These are phyloP conservation scores for Deilephila elpenor DNA, from an alignment of 2,888 invertebrate genomes.

Conservation along the genomic window DNA sequence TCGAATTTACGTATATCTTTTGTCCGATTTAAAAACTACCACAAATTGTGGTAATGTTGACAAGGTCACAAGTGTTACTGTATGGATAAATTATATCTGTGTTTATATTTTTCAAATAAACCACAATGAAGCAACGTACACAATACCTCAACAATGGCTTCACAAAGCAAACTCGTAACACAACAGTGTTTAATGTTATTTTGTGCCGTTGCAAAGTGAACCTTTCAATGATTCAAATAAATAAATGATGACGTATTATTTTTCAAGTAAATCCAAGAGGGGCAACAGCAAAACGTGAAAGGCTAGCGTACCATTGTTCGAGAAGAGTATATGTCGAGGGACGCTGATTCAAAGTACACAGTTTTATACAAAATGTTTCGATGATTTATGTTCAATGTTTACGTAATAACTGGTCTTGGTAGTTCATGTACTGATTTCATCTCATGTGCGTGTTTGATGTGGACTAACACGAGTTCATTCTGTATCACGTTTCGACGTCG, in stretches of 20 bases:
- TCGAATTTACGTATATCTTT: background rate
- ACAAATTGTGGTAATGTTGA: background rate
- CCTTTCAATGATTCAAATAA: constrained; percentile 2
- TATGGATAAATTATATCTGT: background rate
- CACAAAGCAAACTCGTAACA: constrained; percentile 11
- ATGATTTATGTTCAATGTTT: constrained; percentile 67
- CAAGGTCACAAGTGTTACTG: background rate
- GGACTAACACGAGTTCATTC: constrained; percentile 73
- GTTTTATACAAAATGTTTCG: constrained; percentile 61
- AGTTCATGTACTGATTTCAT: constrained; percentile 76
- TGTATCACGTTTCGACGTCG: constrained; percentile 61
- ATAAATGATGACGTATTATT: constrained; percentile 65
- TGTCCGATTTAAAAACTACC: background rate
- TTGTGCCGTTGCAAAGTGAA: constrained; percentile 15
- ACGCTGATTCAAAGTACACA: constrained; percentile 64
- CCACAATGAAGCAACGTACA: background rate
- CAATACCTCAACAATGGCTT: constrained; percentile 12
- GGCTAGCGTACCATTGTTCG: constrained; percentile 55
- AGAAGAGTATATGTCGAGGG: constrained; percentile 63
- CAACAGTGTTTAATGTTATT: constrained; percentile 2
- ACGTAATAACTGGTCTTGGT: constrained; percentile 74
- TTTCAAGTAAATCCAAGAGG: constrained; percentile 80
- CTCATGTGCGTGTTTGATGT: constrained; percentile 74
- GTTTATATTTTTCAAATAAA: background rate
- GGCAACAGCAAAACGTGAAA: constrained; percentile 74